These are phyloP conservation scores for Thaleichthys pacificus DNA, from an alignment of 2,797 vertebrate species.

Conservation along the genomic window DNA sequence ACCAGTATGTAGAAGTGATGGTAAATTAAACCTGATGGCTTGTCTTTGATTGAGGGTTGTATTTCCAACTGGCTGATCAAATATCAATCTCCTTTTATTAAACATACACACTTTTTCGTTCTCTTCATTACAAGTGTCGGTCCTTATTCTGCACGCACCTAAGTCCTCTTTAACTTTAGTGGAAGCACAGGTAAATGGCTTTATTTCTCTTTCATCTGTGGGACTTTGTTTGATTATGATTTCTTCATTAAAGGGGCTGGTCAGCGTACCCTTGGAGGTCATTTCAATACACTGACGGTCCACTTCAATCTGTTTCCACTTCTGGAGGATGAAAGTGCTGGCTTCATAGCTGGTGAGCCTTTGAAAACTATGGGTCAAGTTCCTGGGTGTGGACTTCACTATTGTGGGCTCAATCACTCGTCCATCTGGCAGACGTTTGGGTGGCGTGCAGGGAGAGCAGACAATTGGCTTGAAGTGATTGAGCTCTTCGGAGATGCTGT, in stretches of 20 bases:
- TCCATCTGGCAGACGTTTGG: constrained; percentile 90
- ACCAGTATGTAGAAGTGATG: constrained; percentile 46
- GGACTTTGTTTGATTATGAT: constrained; percentile 35
- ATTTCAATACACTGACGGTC: constrained; percentile 88
- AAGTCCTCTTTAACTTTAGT: constrained; percentile 19
- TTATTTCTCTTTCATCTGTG: constrained; percentile 52
- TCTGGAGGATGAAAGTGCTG: constrained; percentile 88
- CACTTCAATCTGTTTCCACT: constrained; percentile 93
- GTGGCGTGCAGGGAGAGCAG: constrained; percentile 94
- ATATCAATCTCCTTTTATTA: constrained; percentile 70
- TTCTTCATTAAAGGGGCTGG: constrained; percentile 68
- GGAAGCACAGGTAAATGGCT: constrained; percentile 7
- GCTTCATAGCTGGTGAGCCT: constrained; percentile 90
- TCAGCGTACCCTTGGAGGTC: constrained; percentile 86
- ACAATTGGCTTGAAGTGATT: constrained; percentile 98
- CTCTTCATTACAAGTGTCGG: constrained; percentile 10
- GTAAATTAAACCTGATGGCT: constrained; percentile 49
- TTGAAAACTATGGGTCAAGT: constrained; percentile 85
- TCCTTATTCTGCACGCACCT: constrained; percentile 19
- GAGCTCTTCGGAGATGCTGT: constrained; percentile 97
- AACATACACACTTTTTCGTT: constrained; percentile 12
- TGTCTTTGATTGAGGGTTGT: constrained; percentile 42
- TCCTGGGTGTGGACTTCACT: constrained; percentile 92
- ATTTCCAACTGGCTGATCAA: constrained; percentile 60
- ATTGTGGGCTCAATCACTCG: constrained; percentile 85